Evolutionary conservation across 2,797 vertebrate genomes (phyloP), one percentile per base, ranked within the genome.

Genomic region (Enteromius anoplus): DNA sequence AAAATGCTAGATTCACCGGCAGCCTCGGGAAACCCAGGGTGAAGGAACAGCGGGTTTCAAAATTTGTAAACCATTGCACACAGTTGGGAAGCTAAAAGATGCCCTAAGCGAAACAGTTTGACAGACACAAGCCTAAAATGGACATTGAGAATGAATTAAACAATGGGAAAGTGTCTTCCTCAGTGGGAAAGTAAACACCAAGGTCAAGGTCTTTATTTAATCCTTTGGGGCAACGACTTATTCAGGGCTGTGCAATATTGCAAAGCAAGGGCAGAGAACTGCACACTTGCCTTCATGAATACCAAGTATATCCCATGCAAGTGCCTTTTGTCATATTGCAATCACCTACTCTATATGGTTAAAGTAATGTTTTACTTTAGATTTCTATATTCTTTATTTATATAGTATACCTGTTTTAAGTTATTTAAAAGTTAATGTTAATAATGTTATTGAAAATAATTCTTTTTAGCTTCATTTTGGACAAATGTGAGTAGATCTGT

Each of bases 201-300:
- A 62, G 42, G 62, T 72, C 80, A 85, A 81, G 78, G 80, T 76
- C 69, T 83, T 75, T 78, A 26, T 70, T 81, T 32, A 75, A 58
- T 78, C 84, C 65, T 64, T 64, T 60, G 51, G 69, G 45, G 17
- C 5, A 65, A 51, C 23, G 37, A 75, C 78, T 68, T 77, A 49
- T 79, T 85, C 51, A 51, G 55, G 40, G 73, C n/a, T 64, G 42
- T 65, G 80, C 55, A 85, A 78, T 80, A 85, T 70, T 53, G 29
- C 12, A 40, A 62, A 68, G 72, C 66, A 80, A 84, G 68, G 64
- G 34, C 77, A 81, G 55, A 65, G 47, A 62, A 81, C 68, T 32
- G 26, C 23, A 29, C 60, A 55, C 68, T 55, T 66, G 71, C 66
- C 76, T 72, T 75, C 32, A 55, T 81, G 82, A 84, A 87, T 88